Evolutionary conservation across 1,140 invertebrate species (phyloP), one percentile per base, ranked within the genome.

Genomic region (Phocides pigmalion): DNA sequence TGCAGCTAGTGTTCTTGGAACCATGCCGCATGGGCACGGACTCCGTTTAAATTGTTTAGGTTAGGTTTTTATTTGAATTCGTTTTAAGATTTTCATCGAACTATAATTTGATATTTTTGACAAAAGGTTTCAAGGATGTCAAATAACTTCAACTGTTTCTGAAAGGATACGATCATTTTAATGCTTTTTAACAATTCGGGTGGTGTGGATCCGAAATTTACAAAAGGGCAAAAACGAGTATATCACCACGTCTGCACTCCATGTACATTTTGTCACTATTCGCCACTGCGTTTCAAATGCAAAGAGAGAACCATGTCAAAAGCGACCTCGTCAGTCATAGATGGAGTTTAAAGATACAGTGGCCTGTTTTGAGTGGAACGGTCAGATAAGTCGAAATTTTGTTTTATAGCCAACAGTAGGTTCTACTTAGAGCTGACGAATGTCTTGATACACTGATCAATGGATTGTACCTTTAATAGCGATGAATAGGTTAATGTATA

Each of bases 261-360:
- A 32, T 56, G 53, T 54, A 64, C 62, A 62, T 58, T 54, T 54
- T 66, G 56, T 68, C 62, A 64, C 61, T 51, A 35, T 61, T 66
- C 69, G 56, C 44, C 44, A 61, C 46, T 53, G 65, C 68, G 66
- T 74, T 71, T 66, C 72, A 68, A 66, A 71, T 71, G 68, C 68
- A 74, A 68, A 74, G 68, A 74, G 68, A 74, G 63, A 62, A 65
- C 53, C 68, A 63, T 65, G 59, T 71, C 69, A 74, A 74, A 59
- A 71, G 68, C 28, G 47, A 64, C 65, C 49, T 22, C 44, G 63
- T 47, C 32, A 35, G 15, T 35, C 47, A 51, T 50, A 65, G 51
- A 59, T 59, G 20, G 42, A 46, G 56, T 59, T 59, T 47, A 6
- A 32, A 47, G 56, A 59, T 59, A 59, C 12, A 59, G 15, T 59